Evolutionary conservation across 2,888 invertebrate species (phyloP).

Genomic region (Drepanosiphum platanoidis): DNA sequence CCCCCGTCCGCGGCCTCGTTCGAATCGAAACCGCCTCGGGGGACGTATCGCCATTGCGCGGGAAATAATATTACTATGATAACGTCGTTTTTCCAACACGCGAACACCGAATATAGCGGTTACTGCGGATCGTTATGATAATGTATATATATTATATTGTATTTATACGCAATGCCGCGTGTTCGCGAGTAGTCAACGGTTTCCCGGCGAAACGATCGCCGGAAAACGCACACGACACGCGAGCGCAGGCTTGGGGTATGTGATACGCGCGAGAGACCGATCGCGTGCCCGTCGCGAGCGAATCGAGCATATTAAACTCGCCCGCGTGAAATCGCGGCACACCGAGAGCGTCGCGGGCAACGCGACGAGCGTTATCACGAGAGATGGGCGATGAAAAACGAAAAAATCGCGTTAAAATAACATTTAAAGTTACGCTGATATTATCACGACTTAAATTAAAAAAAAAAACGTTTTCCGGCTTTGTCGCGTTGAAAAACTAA

Average conservation of each 20-base stretch:
- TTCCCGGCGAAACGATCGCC: background rate
- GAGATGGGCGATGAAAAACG: no score
- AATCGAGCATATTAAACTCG: background rate
- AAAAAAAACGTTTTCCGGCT: no score
- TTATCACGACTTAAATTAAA: no score
- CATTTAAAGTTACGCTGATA: no score
- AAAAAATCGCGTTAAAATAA: no score
- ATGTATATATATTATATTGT: background rate
- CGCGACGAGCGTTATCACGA: background rate
- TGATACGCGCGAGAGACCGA: background rate
- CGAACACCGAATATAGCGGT: background rate
- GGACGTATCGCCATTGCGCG: background rate
- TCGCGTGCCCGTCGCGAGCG: background rate
- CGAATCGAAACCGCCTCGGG: background rate
- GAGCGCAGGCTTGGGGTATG: background rate
- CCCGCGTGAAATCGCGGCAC: background rate
- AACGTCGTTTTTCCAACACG: background rate
- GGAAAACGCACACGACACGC: background rate
- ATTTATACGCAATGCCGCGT: no score
- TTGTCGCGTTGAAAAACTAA: no score
- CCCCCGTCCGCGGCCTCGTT: background rate
- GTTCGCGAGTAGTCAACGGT: background rate
- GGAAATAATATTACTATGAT: background rate
- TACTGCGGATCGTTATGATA: background rate
- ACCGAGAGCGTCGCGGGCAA: background rate